Conservation (phyloP, 2,797 vertebrate genomes). For the Spheniscus humboldti region DNA sequence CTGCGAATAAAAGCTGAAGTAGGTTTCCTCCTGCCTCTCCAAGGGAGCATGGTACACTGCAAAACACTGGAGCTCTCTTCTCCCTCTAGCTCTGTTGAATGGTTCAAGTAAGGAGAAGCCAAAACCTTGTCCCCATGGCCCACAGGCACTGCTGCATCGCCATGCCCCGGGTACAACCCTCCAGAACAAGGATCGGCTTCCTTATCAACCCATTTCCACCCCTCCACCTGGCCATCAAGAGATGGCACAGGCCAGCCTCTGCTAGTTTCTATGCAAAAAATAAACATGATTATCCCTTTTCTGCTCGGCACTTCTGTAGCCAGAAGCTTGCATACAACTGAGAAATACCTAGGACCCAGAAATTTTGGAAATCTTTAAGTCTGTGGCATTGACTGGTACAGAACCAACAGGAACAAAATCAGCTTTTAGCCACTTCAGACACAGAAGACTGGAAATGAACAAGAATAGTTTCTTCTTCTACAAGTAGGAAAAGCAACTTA, state of each 20-base stretch:
- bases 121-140: background rate
- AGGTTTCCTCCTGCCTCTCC: background rate
- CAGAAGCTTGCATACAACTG: background rate
- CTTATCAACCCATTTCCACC: no score
- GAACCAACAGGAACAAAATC: background rate
- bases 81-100: background rate
- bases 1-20: background rate
- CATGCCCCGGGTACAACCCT: rapidly evolving
- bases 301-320: background rate
- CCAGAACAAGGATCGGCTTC: background rate
- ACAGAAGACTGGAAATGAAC: background rate
- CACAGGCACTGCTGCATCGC: background rate
- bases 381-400: background rate
- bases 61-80: background rate
- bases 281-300: background rate
- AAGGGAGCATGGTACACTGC: background rate
- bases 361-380: background rate
- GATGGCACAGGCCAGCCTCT: background rate
- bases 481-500: background rate
- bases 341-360: background rate
- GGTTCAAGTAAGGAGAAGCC: background rate
- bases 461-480: background rate
- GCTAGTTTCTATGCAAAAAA: background rate
- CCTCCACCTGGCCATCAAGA: background rate
- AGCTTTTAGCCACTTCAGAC: background rate